Evolutionary conservation across 1,140 invertebrate genomes (phyloP).

Genomic region (Ruditapes philippinarum): DNA sequence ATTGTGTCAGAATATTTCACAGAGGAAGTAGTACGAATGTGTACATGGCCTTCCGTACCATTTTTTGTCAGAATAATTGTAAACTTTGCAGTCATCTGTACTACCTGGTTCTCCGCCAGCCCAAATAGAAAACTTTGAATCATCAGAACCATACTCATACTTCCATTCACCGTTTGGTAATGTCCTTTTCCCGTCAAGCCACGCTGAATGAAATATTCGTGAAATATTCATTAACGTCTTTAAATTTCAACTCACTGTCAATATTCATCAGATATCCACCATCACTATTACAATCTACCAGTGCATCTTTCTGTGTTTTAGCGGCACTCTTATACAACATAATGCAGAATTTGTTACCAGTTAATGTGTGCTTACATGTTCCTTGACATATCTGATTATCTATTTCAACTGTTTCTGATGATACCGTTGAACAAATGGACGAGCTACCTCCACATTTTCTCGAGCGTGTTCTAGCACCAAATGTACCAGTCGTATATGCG

Average conservation of each 20-base stretch:
- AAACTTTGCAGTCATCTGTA: not conserved
- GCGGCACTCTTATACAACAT: not conserved
- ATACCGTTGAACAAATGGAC: not conserved
- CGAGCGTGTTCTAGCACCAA: not conserved
- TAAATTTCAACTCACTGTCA: not conserved
- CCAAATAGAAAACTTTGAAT: not conserved
- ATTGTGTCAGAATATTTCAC: not conserved
- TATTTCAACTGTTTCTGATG: not conserved
- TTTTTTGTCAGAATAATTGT: not conserved
- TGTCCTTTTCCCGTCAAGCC: not conserved
- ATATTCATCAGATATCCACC: not conserved
- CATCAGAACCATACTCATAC: not conserved
- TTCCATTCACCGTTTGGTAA: slow-evolving; percentile 1
- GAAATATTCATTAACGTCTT: not conserved
- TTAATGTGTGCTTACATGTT: not conserved
- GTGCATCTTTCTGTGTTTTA: not conserved
- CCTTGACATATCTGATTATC: not conserved
- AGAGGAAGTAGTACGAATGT: not conserved
- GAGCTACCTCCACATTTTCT: not conserved
- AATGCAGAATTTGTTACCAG: not conserved
- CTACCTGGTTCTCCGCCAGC: not conserved
- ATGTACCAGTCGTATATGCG: not conserved
- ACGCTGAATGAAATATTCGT: not conserved
- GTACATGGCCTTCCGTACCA: not conserved
- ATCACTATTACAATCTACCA: not conserved